Conservation (phyloP, 2,113 vertebrate genomes). For the Cebidichthys violaceus region DNA sequence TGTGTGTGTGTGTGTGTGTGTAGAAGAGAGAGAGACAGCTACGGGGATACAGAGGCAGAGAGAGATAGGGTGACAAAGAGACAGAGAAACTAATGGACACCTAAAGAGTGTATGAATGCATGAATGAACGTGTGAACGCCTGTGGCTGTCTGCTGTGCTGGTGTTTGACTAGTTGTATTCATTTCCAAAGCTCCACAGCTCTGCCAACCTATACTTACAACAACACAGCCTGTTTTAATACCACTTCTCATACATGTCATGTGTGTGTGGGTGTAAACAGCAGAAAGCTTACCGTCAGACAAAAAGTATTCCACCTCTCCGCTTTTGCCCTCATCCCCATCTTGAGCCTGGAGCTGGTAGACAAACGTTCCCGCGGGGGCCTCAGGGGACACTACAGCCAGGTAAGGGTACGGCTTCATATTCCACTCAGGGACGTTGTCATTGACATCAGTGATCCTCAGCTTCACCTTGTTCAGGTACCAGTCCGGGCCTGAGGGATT, state of each 20-base stretch:
- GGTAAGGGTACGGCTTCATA: conserved; percentile 89
- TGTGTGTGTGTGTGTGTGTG: conserved; percentile 14
- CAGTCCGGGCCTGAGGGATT: conserved; percentile 79
- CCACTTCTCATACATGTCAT: background rate
- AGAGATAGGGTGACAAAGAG: conserved; percentile 53
- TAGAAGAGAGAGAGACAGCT: background rate
- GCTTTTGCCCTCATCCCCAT: conserved; percentile 86
- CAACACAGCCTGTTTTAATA: conserved; percentile 50
- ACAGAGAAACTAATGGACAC: conserved; percentile 72
- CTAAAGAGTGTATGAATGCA: conserved; percentile 68
- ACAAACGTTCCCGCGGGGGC: conserved; percentile 83
- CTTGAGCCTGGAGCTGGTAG: conserved; percentile 88
- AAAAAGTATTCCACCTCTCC: conserved; percentile 91
- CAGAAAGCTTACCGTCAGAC: conserved; percentile 86
- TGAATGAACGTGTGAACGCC: conserved; percentile 71
- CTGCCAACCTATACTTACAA: conserved; percentile 51
- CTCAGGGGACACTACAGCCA: conserved; percentile 86
- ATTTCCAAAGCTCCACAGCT: conserved; percentile 34
- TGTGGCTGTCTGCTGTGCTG: conserved; percentile 55
- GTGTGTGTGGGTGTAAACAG: background rate
- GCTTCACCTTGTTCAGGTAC: conserved; percentile 87
- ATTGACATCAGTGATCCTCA: conserved; percentile 89
- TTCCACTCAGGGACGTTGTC: conserved; percentile 90
- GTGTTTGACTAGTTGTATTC: conserved; percentile 61
- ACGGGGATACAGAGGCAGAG: conserved; percentile 15